Conservation (phyloP, 2,888 invertebrate genomes). For the Melanophora roralis region DNA sequence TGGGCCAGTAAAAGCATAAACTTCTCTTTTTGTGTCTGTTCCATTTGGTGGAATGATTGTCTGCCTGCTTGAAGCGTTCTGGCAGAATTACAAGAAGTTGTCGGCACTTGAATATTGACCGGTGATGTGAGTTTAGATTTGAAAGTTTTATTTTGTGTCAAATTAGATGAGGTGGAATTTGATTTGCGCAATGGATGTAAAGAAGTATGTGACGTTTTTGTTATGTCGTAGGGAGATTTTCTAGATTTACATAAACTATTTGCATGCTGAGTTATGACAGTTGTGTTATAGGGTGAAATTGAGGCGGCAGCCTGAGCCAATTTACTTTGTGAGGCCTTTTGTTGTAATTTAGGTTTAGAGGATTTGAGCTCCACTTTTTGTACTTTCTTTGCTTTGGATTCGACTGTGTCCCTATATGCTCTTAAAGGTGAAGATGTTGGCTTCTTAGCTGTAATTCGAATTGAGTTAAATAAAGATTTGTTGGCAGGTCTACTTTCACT, state of each 20-base stretch:
- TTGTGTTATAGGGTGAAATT: slow-evolving; percentile 29
- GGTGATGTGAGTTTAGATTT: slow-evolving; percentile 45
- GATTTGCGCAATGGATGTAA: slow-evolving; percentile 34
- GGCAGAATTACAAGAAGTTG: not conserved
- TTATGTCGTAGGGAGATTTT: slow-evolving; percentile 63
- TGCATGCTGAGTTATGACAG: slow-evolving; percentile 11
- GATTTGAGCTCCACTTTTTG: slow-evolving; percentile 66
- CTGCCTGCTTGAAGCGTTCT: not conserved
- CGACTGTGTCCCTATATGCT: slow-evolving; percentile 71
- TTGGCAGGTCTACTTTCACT: not conserved
- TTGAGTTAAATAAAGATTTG: slow-evolving; percentile 4
- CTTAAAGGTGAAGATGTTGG: slow-evolving; percentile 45
- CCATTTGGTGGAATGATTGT: slow-evolving; percentile 24
- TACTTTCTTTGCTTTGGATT: slow-evolving; percentile 75
- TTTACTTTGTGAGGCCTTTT: slow-evolving; percentile 51
- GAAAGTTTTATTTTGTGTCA: slow-evolving; percentile 10
- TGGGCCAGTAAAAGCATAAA: slow-evolving; percentile 81
- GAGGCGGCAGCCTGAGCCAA: slow-evolving; percentile 37
- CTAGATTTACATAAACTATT: slow-evolving; percentile 47
- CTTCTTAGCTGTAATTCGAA: slow-evolving; percentile 9
- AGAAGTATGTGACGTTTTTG: slow-evolving; percentile 38
- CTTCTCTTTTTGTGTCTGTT: slow-evolving; percentile 73
- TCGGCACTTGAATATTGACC: slow-evolving; percentile 11
- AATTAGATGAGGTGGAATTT: slow-evolving; percentile 26
- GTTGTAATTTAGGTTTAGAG: slow-evolving; percentile 59